Base-by-base conservation (phyloP, 2,113 vertebrate genomes). In the Callaeas wilsoni region DNA sequence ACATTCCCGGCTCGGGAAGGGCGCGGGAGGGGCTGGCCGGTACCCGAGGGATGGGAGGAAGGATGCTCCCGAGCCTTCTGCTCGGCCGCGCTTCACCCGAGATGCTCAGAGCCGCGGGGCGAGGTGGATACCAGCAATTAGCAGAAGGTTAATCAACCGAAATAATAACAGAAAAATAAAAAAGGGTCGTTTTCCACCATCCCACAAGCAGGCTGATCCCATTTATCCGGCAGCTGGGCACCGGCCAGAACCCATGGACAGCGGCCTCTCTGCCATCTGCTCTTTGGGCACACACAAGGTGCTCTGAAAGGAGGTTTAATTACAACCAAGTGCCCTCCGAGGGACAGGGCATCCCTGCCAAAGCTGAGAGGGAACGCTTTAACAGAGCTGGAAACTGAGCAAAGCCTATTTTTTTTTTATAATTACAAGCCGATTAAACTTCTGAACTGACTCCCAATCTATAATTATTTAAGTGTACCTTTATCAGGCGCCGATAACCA, bases 201-300 rank as follows among this genome's bases (percentile, higher is more conserved):
- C 22, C 22, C 39, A 7, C 4, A 2, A 29, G 21, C 12, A 1
- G 16, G 39, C 29, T 73, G 76, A 91, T 39, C 63, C 33, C 6
- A 27, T 68, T 80, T 37, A n/a, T 13, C 73, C 10, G 46, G 74
- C 80, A 79, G 75, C 70, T 56, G 82, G 13, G 39, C 59, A 46
- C 20, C 13, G 2, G 13, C 59, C 85, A 56, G 59, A 21, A 13
- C 46, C 32, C 1, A 13, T 1, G 19, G 75, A 8, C 68, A 27
- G 80, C 33, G 53, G 33, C 41, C 35, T 13, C 65, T 16, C 5
- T 2, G 5, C 84, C 71, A 19, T 26, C 10, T 13, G 55, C 64
- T 52, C 64, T 3, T 3, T 0, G 3, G 29, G 42, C 32, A 3
- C 69, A 0, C 0, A 4, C 27, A 7, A 8, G 37, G 63, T 5